A percentile compares a stretch with the other conserved stretches of the same genome.
phyloP scores from a whole-genome alignment of 2,797 vertebrate species.

The Clarias platycephalus region DNA sequence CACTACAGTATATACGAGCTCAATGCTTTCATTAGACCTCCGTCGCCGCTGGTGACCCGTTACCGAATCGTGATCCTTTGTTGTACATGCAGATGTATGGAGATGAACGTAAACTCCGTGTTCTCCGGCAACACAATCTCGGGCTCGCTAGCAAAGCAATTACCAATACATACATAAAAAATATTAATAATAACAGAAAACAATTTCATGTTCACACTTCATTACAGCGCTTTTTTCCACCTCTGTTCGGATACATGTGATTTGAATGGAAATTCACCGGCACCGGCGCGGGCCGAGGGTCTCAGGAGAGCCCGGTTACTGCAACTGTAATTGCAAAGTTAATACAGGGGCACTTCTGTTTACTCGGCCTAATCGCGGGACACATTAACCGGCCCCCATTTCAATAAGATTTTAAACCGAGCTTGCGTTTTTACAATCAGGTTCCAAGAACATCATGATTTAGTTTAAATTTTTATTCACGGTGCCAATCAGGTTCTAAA shows the following conservation, averaged over 20 bases:
- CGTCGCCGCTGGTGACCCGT: slow-evolving; percentile 17
- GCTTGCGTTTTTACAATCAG: not conserved
- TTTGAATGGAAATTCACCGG: slow-evolving; percentile 41
- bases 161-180: slow-evolving; percentile 18
- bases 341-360: slow-evolving; percentile 45
- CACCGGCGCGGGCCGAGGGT: slow-evolving; percentile 17
- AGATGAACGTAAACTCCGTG: not conserved
- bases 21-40: slow-evolving; percentile 19
- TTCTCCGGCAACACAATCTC: not conserved
- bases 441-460: not conserved
- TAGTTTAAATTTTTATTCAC: not conserved
- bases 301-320: slow-evolving; percentile 37
- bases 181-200: slow-evolving; percentile 11
- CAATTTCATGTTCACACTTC: slow-evolving; percentile 50
- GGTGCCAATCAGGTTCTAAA: not conserved
- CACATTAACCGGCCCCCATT: slow-evolving; percentile 19
- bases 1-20: not conserved
- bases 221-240: slow-evolving; percentile 27
- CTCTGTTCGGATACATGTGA: slow-evolving; percentile 30
- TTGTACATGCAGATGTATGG: slow-evolving; percentile 3
- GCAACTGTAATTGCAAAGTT: slow-evolving; percentile 52
- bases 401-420: slow-evolving; percentile 28
- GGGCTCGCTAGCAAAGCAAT: slow-evolving; percentile 38
- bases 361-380: slow-evolving; percentile 54
- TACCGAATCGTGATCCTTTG: slow-evolving; percentile 34